phyloP scores from a whole-genome alignment of 1,140 invertebrate species.

The Musca domestica region DNA sequence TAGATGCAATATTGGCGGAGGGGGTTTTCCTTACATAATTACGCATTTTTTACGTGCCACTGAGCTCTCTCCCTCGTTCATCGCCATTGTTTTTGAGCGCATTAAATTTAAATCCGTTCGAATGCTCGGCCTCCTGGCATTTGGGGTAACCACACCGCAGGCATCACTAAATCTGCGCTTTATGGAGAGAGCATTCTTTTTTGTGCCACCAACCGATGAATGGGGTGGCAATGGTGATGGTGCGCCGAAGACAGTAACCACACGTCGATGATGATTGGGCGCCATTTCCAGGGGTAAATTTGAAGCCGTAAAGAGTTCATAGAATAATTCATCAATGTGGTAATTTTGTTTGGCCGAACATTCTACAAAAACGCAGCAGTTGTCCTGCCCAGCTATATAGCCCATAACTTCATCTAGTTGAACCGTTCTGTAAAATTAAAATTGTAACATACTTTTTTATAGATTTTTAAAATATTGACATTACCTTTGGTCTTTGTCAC shows the following conservation, averaged over 20 bases:
- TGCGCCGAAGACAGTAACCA: constrained; percentile 68
- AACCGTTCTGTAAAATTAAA: constrained; percentile 59
- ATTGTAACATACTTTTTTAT: constrained; percentile 13
- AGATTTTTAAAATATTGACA: constrained; percentile 11
- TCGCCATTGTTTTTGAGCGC: constrained; percentile 73
- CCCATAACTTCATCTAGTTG: constrained; percentile 68
- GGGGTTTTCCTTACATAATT: constrained; percentile 36
- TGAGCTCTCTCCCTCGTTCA: constrained; percentile 61
- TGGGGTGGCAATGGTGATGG: constrained; percentile 69
- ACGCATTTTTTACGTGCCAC: constrained; percentile 44
- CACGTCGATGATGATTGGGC: constrained; percentile 76
- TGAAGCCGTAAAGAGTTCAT: constrained; percentile 75
- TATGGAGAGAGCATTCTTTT: constrained; percentile 74
- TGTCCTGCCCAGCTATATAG: constrained; percentile 69
- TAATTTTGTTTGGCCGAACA: constrained; percentile 77
- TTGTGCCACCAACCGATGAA: constrained; percentile 63
- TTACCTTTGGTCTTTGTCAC: constrained; percentile 71
- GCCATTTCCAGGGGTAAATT: constrained; percentile 83
- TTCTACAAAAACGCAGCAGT: constrained; percentile 75
- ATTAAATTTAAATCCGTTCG: constrained; percentile 82
- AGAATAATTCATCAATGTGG: constrained; percentile 77
- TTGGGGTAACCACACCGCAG: constrained; percentile 80
- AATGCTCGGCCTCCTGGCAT: constrained; percentile 78
- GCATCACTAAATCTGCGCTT: constrained; percentile 77
- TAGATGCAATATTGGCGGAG: not conserved